Evolutionary conservation across 1,140 invertebrate species (phyloP).

Genomic region (Yoshiicerus persimilis): DNA sequence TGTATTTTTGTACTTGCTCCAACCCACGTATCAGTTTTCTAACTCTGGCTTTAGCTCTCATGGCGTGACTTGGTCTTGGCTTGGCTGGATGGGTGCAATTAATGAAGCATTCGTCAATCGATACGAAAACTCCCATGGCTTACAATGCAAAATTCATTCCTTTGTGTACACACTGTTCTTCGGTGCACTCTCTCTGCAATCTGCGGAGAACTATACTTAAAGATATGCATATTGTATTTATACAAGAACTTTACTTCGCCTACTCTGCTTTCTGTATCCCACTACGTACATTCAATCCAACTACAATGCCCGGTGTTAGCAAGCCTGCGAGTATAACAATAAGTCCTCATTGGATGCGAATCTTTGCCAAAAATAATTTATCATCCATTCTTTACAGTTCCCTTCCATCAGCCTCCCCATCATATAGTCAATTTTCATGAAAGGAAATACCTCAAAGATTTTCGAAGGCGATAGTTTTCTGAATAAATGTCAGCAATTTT

Average conservation of each 20-base stretch:
- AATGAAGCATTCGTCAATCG: slow-evolving; percentile 14
- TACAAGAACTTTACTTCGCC: background rate
- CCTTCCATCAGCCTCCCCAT: background rate
- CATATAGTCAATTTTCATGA: background rate
- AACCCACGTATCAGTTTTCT: background rate
- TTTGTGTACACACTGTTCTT: background rate
- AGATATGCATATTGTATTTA: background rate
- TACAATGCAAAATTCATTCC: slow-evolving; percentile 13
- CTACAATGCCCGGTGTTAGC: background rate
- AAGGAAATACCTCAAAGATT: background rate
- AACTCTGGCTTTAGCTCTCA: background rate
- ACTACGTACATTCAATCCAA: background rate
- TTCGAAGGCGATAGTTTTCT: background rate
- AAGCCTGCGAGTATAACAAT: background rate
- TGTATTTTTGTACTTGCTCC: background rate
- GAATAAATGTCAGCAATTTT: slow-evolving; percentile 13
- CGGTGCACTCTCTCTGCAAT: background rate
- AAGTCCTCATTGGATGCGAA: background rate
- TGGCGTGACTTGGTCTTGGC: background rate
- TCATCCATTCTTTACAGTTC: background rate
- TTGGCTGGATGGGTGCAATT: background rate
- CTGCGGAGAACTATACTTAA: background rate
- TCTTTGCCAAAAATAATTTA: slow-evolving; percentile 2
- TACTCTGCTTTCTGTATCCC: background rate
- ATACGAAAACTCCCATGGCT: background rate